These are phyloP conservation scores for Myotis myotis DNA, from an alignment of 2,797 vertebrate species.

Conservation along the genomic window DNA sequence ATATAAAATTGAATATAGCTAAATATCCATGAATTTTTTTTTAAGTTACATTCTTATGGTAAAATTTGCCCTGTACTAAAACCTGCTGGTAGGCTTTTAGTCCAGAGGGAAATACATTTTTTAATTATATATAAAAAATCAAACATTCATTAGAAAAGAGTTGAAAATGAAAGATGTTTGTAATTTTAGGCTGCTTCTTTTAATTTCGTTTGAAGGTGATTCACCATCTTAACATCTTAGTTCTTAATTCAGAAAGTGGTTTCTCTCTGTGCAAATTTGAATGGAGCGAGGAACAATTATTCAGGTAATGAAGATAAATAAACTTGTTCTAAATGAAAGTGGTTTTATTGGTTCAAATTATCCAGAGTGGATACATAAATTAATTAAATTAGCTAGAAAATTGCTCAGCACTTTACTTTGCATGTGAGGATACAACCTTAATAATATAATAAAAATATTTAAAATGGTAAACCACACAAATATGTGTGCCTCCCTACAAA, in stretches of 20 bases:
- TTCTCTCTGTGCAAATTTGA: slow-evolving; percentile 41
- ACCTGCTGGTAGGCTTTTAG: slow-evolving; percentile 15
- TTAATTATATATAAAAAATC: slow-evolving; percentile 17
- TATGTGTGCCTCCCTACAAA: neutral
- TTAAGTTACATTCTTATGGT: slow-evolving; percentile 24
- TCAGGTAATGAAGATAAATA: slow-evolving; percentile 51
- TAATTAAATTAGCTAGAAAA: slow-evolving; percentile 60
- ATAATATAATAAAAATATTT: slow-evolving; percentile 5
- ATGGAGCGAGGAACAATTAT: neutral
- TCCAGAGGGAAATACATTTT: slow-evolving; percentile 51
- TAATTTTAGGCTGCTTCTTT: neutral
- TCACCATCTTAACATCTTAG: slow-evolving; percentile 9
- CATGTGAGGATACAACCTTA: neutral
- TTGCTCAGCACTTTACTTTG: slow-evolving; percentile 32
- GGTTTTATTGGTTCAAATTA: slow-evolving; percentile 47
- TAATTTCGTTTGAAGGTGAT: neutral
- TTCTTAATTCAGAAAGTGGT: slow-evolving; percentile 42
- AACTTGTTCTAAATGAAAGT: slow-evolving; percentile 45
- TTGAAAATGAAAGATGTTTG: neutral
- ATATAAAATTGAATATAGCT: neutral
- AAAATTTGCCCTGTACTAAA: slow-evolving; percentile 10
- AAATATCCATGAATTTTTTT: neutral
- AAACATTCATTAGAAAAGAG: neutral
- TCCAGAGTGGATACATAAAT: slow-evolving; percentile 10
- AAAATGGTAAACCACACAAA: neutral